Conservation (phyloP, 2,113 vertebrate genomes). For the Oryzias woworae region DNA sequence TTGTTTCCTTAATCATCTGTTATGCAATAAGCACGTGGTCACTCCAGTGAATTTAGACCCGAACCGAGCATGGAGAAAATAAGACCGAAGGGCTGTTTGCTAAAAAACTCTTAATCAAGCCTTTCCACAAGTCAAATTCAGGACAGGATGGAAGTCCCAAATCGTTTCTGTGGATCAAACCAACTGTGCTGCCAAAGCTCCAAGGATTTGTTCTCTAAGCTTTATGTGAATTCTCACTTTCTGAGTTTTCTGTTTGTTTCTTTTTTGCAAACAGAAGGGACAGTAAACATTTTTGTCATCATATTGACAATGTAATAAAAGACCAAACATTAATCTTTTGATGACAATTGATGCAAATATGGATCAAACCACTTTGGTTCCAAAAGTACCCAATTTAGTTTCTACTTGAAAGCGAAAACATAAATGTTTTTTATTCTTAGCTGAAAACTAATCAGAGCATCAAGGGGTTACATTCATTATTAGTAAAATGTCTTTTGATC, state of each 20-base stretch:
- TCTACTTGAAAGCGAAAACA: no score
- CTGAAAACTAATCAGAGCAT: no score
- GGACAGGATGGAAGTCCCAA: constrained; percentile 53
- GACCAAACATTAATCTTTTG: no score
- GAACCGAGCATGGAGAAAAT: constrained; percentile 31
- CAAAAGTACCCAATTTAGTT: no score
- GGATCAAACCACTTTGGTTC: no score
- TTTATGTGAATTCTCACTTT: constrained; percentile 41
- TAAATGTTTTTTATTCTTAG: no score
- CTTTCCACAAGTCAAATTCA: constrained; percentile 53
- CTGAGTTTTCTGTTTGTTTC: background rate
- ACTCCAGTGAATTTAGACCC: constrained; percentile 12
- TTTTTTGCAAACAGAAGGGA: no score
- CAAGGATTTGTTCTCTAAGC: constrained; percentile 68
- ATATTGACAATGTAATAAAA: no score
- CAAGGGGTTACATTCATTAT: no score
- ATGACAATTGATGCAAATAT: no score
- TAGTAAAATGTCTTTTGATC: no score
- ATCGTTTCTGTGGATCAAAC: constrained; percentile 36
- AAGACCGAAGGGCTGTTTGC: constrained; percentile 20
- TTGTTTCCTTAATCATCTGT: background rate
- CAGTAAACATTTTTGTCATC: no score
- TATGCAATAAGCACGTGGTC: constrained; percentile 1
- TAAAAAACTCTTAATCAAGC: constrained; percentile 50
- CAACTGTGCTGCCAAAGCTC: constrained; percentile 58